Conservation (phyloP, 1,140 invertebrate species). For the Bombus affinis region DNA sequence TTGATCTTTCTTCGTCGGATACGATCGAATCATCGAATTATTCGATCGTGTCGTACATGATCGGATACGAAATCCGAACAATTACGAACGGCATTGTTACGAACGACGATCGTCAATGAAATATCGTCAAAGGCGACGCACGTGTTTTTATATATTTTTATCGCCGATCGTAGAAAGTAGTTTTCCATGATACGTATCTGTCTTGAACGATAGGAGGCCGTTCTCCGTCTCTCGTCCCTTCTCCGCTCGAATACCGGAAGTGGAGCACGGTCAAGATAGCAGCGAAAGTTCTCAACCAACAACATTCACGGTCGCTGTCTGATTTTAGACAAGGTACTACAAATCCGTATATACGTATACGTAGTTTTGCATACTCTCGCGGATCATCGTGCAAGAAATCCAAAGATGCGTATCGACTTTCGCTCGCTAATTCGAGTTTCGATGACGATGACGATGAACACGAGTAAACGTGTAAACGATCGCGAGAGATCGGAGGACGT, state of each 20-base stretch:
- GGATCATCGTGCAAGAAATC: background rate
- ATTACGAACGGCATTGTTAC: too few species aligned
- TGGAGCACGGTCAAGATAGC: constrained; percentile 53
- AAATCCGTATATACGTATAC: background rate
- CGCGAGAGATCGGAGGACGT: background rate
- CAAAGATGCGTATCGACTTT: background rate
- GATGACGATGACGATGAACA: background rate
- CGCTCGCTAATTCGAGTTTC: background rate
- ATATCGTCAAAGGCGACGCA: too few species aligned
- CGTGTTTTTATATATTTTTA: background rate
- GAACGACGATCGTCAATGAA: fast-evolving
- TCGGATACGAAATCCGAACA: too few species aligned
- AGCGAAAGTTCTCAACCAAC: constrained; percentile 59
- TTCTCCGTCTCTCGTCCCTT: background rate
- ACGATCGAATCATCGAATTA: too few species aligned
- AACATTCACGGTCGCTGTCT: constrained; percentile 48
- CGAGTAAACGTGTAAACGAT: background rate
- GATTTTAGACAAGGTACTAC: background rate
- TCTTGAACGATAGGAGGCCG: too few species aligned
- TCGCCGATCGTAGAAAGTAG: constrained; percentile 3
- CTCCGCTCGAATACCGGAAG: constrained; percentile 47
- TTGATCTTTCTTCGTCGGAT: background rate
- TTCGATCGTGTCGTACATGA: too few species aligned
- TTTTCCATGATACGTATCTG: background rate
- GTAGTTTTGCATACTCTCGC: background rate